phyloP scores from a whole-genome alignment of 64 coral and sea anemone genomes.

The Anthopleura sola region DNA sequence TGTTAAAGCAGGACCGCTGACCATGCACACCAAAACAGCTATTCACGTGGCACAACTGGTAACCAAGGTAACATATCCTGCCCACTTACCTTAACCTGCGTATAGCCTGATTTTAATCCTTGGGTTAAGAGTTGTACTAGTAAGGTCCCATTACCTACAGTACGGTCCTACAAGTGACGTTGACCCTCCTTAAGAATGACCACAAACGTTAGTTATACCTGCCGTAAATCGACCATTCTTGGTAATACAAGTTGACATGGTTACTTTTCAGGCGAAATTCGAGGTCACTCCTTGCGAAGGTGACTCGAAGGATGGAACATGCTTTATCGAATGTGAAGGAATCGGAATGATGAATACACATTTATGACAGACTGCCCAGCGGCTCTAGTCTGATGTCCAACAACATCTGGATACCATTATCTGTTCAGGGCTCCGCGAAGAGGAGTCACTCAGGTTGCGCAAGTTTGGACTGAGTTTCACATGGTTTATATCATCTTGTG shows the following conservation, averaged over 20 bases:
- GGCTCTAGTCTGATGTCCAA: too few relatives aligned
- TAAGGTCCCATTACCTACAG: too few relatives aligned
- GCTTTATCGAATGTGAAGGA: conserved; percentile 60
- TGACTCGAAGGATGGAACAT: conserved; percentile 21
- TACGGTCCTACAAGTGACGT: too few relatives aligned
- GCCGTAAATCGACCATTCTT: background rate
- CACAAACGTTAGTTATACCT: background rate
- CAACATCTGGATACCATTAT: too few relatives aligned
- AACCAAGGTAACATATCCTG: conserved; percentile 59
- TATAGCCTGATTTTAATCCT: background rate
- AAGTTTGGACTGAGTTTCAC: too few relatives aligned
- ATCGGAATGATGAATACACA: conserved; percentile 55
- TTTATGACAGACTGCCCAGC: background rate
- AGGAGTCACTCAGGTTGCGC: too few relatives aligned
- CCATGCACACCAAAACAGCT: conserved; percentile 93
- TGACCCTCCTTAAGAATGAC: too few relatives aligned
- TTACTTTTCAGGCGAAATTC: conserved; percentile 55
- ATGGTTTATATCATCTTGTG: too few relatives aligned
- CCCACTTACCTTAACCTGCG: background rate
- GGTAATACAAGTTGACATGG: background rate
- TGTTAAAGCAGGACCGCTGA: conserved; percentile 85
- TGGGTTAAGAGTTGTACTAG: too few relatives aligned
- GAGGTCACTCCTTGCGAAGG: conserved; percentile 34
- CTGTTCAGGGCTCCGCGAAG: too few relatives aligned
- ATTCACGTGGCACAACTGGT: conserved; percentile 94